These are phyloP conservation scores for Spheniscus mendiculus DNA, from an alignment of 2,113 vertebrate species.

Conservation along the genomic window DNA sequence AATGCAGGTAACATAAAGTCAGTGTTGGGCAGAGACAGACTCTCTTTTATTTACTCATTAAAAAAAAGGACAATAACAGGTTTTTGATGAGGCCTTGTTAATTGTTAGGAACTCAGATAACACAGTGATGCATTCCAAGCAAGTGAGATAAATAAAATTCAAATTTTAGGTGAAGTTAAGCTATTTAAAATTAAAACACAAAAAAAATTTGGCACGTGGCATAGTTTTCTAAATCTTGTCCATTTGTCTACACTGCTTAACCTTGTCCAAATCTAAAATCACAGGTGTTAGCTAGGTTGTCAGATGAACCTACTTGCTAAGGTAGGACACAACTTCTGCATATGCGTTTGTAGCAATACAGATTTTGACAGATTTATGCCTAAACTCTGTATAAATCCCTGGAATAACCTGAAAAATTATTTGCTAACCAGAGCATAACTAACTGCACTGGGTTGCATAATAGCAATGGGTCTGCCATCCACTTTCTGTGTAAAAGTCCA, in stretches of 20 bases:
- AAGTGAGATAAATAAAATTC: not conserved
- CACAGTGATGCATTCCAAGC: not conserved
- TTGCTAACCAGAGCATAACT: not conserved
- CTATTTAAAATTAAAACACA: not conserved
- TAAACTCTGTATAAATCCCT: not conserved
- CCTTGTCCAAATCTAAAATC: not conserved
- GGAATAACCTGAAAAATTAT: not conserved
- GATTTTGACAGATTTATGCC: not conserved
- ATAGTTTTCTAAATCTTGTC: not conserved
- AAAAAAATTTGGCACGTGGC: not conserved
- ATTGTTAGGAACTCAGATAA: not conserved
- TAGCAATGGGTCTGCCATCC: not conserved
- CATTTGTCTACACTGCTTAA: not conserved
- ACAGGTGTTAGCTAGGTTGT: not conserved
- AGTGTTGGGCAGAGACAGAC: not conserved
- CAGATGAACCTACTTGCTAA: not conserved
- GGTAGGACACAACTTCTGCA: not conserved
- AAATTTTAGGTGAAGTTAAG: not conserved
- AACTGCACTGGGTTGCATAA: not conserved
- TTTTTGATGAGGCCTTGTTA: not conserved
- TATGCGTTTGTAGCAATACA: not conserved
- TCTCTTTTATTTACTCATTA: not conserved
- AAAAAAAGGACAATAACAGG: not conserved
- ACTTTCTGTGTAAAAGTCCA: not conserved
- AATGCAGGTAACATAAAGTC: not conserved